Evolutionary conservation across 2,113 vertebrate genomes (phyloP), one percentile per base, ranked within the genome.

Genomic region (Crocuta crocuta): DNA sequence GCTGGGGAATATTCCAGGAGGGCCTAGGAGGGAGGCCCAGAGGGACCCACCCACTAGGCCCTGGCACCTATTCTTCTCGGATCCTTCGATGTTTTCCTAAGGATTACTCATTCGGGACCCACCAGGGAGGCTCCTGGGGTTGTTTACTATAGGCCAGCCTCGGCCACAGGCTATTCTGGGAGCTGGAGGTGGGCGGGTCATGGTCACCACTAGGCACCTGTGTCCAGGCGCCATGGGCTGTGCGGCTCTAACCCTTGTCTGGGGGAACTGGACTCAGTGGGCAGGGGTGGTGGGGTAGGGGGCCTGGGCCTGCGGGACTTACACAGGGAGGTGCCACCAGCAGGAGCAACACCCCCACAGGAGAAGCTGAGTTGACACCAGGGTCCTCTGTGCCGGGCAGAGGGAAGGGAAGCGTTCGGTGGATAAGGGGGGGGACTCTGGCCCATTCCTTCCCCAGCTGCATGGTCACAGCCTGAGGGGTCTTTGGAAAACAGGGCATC

Each of bases 121-220:
- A 39, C 87, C 16, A 5, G 3, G 35, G 53, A 78, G 28, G 63
- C 8, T 68, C 28, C 39, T 35, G 16, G n/a, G 28, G 80, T 68
- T 63, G 86, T 43, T 96, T 50, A 70, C 80, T 68, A 48, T 16
- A 80, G 76, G 53, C 73, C 23, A 53, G 50, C 53, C 74, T 12
- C 45, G 28, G 55, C 65, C 81, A 16, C 33, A 65, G 83, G 82
- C 89, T 92, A 53, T 90, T 97, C 84, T 39, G 50, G 89, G 89
- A 82, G 58, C n/a, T 31, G 43, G 31, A 21, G 10, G 80, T 11
- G 10, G n/a, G 2, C 26, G 4, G 76, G 35, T 16, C 16, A 10
- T 6, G 28, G 58, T 24, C 88, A 53, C 48, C 53, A 5, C 24
- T 13, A 31, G n/a, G 23, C 53, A 15, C 31, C 50, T 17, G 16